These are phyloP conservation scores for Hycleus phaleratus DNA, from an alignment of 1,140 invertebrate species.

Conservation along the genomic window DNA sequence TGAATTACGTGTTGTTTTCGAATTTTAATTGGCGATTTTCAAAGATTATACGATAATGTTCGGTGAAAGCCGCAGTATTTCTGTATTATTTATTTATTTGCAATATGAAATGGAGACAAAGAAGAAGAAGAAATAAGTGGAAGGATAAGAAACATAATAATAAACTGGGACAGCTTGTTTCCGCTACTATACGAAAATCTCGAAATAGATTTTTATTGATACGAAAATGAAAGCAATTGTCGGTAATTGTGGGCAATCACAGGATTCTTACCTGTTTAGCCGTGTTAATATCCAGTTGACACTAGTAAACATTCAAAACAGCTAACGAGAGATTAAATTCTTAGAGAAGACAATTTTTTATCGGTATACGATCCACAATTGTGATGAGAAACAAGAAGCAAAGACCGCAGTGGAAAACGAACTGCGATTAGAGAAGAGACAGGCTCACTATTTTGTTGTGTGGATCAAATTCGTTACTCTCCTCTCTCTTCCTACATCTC, in stretches of 20 bases:
- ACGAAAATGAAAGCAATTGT: neutral
- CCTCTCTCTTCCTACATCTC: conserved; percentile 32
- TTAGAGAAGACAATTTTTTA: too few species aligned
- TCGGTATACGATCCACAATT: neutral
- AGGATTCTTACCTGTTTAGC: conserved; percentile 37
- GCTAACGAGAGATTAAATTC: neutral
- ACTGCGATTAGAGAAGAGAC: conserved; percentile 40
- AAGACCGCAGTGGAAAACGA: conserved; percentile 38
- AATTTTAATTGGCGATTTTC: too few species aligned
- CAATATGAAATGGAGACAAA: neutral
- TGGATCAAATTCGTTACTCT: conserved; percentile 42
- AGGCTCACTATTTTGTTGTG: conserved; percentile 43
- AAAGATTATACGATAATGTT: too few species aligned
- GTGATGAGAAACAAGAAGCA: too few species aligned
- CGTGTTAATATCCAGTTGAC: conserved; percentile 21
- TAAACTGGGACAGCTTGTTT: neutral
- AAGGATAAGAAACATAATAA: neutral
- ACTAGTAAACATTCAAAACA: conserved; percentile 31
- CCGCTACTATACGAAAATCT: neutral
- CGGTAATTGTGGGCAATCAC: conserved; percentile 27
- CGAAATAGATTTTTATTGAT: neutral
- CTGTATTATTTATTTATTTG: too few species aligned
- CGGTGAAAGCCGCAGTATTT: too few species aligned
- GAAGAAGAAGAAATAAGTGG: neutral
- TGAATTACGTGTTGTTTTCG: too few species aligned